A percentile compares a stretch with the other conserved stretches of the same genome.
Conservation (phyloP, 1,140 invertebrate species). For the Macrobrachium rosenbergii region DNA sequence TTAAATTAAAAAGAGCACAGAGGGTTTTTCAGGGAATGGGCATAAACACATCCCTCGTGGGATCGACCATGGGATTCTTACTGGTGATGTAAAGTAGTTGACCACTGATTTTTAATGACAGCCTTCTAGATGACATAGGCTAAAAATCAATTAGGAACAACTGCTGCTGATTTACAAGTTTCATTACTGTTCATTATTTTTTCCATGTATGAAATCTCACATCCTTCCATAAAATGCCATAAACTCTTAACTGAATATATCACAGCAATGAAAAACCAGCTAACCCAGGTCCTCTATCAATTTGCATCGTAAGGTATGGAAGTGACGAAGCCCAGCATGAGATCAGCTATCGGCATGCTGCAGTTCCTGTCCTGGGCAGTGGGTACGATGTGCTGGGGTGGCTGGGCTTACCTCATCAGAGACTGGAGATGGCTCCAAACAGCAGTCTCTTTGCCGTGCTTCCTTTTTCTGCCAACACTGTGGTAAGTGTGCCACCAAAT, state of each 20-base stretch:
- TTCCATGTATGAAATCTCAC: too few relatives aligned
- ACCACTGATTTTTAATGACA: too few relatives aligned
- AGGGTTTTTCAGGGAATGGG: too few relatives aligned
- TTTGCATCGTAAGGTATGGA: not conserved
- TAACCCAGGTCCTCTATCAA: not conserved
- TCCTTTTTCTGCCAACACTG: conserved; percentile 21
- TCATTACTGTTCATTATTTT: too few relatives aligned
- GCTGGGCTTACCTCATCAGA: conserved; percentile 7
- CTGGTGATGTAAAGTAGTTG: too few relatives aligned
- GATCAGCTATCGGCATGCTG: not conserved
- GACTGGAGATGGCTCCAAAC: conserved; percentile 37
- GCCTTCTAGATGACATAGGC: too few relatives aligned
- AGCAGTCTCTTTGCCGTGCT: conserved; percentile 3
- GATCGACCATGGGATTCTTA: too few relatives aligned
- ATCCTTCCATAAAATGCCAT: not conserved
- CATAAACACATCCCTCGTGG: too few relatives aligned
- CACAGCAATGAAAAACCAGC: not conserved
- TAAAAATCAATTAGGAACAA: too few relatives aligned
- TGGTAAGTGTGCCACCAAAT: conserved; percentile 7
- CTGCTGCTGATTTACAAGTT: too few relatives aligned
- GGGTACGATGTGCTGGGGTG: not conserved
- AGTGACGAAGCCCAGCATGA: not conserved
- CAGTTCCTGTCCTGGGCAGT: conserved; percentile 7
- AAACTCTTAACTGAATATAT: not conserved
- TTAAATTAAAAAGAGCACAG: too few relatives aligned